Percentiles rank a stretch among this genome's conserved stretches.
Conservation (phyloP, 2,113 vertebrate species). For the Nanorana parkeri region DNA sequence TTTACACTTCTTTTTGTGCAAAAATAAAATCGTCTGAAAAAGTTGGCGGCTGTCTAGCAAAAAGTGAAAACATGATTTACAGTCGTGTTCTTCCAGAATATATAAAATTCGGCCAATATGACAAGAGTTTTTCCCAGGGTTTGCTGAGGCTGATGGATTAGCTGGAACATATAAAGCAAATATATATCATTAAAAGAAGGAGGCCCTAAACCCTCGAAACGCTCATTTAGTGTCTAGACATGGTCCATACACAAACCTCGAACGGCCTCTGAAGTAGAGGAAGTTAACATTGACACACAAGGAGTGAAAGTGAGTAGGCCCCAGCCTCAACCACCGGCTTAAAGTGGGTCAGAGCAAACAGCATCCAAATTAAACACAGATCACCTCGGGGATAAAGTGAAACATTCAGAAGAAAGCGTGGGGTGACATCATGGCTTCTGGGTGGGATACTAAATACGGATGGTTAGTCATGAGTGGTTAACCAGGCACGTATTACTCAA, state of each 20-base stretch:
- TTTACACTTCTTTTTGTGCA: too few species aligned
- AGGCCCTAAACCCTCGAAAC: not conserved
- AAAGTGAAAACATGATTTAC: too few species aligned
- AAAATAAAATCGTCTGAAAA: too few species aligned
- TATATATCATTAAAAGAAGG: not conserved
- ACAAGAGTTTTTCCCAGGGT: too few species aligned
- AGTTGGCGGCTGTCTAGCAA: too few species aligned
- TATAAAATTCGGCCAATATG: too few species aligned
- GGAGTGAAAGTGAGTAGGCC: not conserved
- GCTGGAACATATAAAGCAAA: not conserved
- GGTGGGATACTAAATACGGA: fast-evolving
- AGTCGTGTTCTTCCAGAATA: too few species aligned
- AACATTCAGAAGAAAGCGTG: not conserved
- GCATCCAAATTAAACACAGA: constrained; percentile 21
- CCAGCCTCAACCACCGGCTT: not conserved
- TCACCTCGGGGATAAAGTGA: not conserved
- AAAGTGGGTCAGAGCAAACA: not conserved
- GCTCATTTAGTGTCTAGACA: constrained; percentile 26
- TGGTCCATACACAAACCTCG: constrained; percentile 19
- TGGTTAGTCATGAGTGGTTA: constrained; percentile 19
- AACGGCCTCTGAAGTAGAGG: constrained; percentile 6
- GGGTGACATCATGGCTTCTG: constrained; percentile 42
- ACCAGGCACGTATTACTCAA: constrained; percentile 50
- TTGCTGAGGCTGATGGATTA: not conserved
- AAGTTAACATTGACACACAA: not conserved